Evolutionary conservation across 2,113 vertebrate genomes (phyloP).

Genomic region (Pluvianellus socialis): DNA sequence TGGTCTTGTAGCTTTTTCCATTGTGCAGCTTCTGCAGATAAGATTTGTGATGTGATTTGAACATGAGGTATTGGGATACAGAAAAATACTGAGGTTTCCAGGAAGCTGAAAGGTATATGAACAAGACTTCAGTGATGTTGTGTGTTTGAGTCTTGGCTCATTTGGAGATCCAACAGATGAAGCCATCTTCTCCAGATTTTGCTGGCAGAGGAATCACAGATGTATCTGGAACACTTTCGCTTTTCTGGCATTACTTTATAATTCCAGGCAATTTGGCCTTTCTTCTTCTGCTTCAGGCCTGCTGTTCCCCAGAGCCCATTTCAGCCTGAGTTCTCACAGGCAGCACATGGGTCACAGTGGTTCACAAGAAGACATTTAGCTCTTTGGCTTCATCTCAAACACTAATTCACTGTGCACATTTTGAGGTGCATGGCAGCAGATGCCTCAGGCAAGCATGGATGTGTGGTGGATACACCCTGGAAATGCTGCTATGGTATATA

Average conservation of each 20-base stretch:
- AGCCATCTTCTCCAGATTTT: background rate
- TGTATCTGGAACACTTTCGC: background rate
- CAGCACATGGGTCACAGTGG: background rate
- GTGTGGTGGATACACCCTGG: background rate
- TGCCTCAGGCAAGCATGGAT: background rate
- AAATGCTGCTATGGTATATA: background rate
- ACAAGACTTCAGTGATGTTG: background rate
- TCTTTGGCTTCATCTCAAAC: background rate
- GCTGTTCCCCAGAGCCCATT: background rate
- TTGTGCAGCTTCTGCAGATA: background rate
- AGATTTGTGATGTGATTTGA: background rate
- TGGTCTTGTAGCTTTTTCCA: background rate
- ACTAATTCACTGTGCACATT: background rate
- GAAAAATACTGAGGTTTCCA: background rate
- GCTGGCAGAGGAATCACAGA: background rate
- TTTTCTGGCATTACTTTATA: background rate
- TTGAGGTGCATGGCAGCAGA: background rate
- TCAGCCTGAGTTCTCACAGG: background rate
- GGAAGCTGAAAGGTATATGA: background rate
- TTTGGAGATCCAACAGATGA: background rate
- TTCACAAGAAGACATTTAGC: background rate
- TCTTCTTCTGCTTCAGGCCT: background rate
- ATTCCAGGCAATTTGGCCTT: background rate
- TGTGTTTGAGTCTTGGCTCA: background rate
- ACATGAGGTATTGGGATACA: background rate